Evolutionary conservation across 1,140 invertebrate species (phyloP).

Genomic region (Solenopsis invicta): DNA sequence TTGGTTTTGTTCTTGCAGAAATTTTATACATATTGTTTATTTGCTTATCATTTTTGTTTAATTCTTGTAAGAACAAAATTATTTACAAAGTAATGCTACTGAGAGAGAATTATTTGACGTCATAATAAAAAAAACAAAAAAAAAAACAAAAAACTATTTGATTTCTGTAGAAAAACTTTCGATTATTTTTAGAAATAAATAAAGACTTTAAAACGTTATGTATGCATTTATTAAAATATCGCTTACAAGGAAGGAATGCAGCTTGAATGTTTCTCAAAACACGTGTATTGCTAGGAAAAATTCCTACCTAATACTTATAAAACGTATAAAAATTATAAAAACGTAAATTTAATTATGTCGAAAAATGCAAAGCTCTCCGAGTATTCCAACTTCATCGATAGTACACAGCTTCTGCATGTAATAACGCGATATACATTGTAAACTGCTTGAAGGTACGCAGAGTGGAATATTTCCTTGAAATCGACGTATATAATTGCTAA

Average conservation of each 20-base stretch:
- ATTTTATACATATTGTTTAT: too few relatives aligned
- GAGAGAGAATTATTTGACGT: too few relatives aligned
- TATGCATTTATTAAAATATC: not conserved
- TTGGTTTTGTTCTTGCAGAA: too few relatives aligned
- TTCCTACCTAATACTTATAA: not conserved
- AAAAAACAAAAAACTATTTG: too few relatives aligned
- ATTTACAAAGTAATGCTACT: too few relatives aligned
- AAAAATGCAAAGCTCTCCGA: slow-evolving; percentile 16
- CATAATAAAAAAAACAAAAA: too few relatives aligned
- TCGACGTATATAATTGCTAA: slow-evolving; percentile 39
- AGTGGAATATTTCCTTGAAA: slow-evolving; percentile 41
- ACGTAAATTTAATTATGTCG: slow-evolving; percentile 10
- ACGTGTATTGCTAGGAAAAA: not conserved
- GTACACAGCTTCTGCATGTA: slow-evolving; percentile 6
- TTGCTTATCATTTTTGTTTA: too few relatives aligned
- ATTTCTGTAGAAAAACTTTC: too few relatives aligned
- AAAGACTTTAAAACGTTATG: not conserved
- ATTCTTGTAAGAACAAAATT: too few relatives aligned
- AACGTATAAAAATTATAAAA: slow-evolving; percentile 24
- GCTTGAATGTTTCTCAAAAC: not conserved
- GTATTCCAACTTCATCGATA: slow-evolving; percentile 12
- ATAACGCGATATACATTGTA: slow-evolving; percentile 16
- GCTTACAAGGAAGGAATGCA: not conserved
- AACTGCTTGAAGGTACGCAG: slow-evolving; percentile 30
- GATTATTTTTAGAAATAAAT: not conserved